phyloP scores from a whole-genome alignment of 2,888 invertebrate genomes.

The Cryptosula pallasiana region DNA sequence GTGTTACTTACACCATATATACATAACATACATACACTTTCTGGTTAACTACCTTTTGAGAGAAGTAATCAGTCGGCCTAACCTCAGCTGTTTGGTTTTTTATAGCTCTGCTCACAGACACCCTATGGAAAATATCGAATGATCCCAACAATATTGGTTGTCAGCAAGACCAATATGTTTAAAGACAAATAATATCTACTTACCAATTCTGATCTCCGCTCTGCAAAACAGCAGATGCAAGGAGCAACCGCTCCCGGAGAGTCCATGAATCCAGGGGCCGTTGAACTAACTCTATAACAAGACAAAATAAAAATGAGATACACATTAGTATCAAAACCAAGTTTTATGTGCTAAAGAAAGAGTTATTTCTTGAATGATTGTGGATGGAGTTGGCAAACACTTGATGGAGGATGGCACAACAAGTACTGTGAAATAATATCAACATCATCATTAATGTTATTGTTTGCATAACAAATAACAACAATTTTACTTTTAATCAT shows the following conservation, averaged over 20 bases:
- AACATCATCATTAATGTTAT: no score
- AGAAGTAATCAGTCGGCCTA: constrained; percentile 79
- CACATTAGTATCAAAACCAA: no score
- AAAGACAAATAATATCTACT: no score
- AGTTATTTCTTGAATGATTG: not conserved
- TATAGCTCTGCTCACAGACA: constrained; percentile 74
- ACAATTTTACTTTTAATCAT: no score
- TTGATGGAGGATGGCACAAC: no score
- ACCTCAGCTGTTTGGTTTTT: constrained; percentile 52
- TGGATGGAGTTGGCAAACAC: not conserved
- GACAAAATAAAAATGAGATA: not conserved
- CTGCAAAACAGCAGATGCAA: constrained; percentile 77
- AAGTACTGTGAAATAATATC: no score
- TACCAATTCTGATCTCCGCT: constrained; percentile 81
- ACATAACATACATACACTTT: no score
- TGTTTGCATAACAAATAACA: no score
- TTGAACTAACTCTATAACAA: constrained; percentile 38
- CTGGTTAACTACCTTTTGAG: constrained; percentile 71
- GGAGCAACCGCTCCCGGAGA: constrained; percentile 72
- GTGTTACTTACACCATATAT: no score
- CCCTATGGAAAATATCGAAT: constrained; percentile 62
- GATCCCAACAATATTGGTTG: no score
- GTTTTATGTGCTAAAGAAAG: no score
- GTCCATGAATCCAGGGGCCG: constrained; percentile 80
- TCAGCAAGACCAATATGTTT: no score